phyloP scores from a whole-genome alignment of 2,113 vertebrate species.

The Silurus meridionalis region DNA sequence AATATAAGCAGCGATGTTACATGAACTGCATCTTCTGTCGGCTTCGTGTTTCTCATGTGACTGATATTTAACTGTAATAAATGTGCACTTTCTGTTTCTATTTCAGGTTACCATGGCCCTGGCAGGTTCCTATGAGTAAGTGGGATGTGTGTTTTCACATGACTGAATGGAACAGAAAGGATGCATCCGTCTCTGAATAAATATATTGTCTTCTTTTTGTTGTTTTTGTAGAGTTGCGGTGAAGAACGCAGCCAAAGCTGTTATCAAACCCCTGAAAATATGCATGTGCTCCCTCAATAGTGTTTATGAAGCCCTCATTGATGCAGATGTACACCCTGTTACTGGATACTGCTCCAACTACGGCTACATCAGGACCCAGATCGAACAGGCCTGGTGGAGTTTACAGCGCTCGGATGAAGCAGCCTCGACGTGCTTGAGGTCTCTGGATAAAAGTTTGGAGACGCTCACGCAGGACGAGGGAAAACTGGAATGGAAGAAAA shows the following conservation, averaged over 20 bases:
- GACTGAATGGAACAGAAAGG: neutral
- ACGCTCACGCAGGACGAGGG: neutral
- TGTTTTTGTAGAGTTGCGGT: no score
- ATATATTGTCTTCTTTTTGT: neutral
- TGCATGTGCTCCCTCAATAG: no score
- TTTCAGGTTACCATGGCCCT: neutral
- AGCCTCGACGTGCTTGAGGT: no score
- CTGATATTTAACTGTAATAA: no score
- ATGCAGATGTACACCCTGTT: neutral
- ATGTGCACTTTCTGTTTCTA: conserved; percentile 1
- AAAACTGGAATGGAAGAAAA: neutral
- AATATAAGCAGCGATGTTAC: no score
- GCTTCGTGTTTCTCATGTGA: no score
- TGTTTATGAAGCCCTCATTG: neutral
- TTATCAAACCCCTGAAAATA: neutral
- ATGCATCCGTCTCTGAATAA: neutral
- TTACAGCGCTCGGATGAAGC: neutral
- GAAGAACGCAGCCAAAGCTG: no score
- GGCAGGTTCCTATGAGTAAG: neutral
- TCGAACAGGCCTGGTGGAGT: neutral
- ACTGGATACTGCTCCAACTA: neutral
- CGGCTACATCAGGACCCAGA: conserved; percentile 19
- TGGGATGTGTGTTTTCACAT: neutral
- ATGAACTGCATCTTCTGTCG: no score
- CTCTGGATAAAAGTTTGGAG: no score